A percentile compares a stretch with the other conserved stretches of the same genome.
These are phyloP conservation scores for Trachurus trachurus DNA, from an alignment of 2,797 vertebrate genomes.

Conservation along the genomic window DNA sequence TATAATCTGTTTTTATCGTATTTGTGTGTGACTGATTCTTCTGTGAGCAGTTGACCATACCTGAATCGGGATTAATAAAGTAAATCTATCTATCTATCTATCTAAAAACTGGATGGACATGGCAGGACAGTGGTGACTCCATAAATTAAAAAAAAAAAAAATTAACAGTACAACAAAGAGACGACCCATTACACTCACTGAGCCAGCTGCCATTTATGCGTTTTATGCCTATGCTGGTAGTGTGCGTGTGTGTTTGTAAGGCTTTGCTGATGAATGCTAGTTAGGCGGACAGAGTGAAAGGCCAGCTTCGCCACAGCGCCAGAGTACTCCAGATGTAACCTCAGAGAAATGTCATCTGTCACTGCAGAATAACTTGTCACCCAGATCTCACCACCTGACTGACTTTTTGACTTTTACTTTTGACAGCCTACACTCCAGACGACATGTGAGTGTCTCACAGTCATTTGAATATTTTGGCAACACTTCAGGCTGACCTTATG, in stretches of 20 bases:
- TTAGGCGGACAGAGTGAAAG: conserved; percentile 78
- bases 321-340: conserved; percentile 74
- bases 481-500: conserved; percentile 25
- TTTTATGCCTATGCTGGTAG: conserved; percentile 42
- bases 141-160: conserved; percentile 21
- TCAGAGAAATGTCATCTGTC: conserved; percentile 84
- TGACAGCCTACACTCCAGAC: conserved; percentile 62
- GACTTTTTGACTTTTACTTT: conserved; percentile 75
- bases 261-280: conserved; percentile 73
- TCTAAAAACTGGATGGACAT: conserved; percentile 21
- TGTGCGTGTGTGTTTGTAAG: conserved; percentile 19
- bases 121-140: conserved; percentile 1
- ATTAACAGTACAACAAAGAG: conserved; percentile 19
- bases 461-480: conserved; percentile 48
- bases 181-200: conserved; percentile 15
- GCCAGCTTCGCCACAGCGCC: conserved; percentile 76
- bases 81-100: too few species aligned
- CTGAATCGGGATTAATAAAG: too few species aligned
- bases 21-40: too few species aligned
- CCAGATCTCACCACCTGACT: conserved; percentile 73
- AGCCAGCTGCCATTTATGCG: conserved; percentile 68
- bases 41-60: too few species aligned
- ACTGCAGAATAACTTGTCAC: conserved; percentile 76
- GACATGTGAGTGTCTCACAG: conserved; percentile 24
- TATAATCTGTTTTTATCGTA: too few species aligned